phyloP scores from a whole-genome alignment of 1,140 invertebrate species.

The Aphis craccivora region DNA sequence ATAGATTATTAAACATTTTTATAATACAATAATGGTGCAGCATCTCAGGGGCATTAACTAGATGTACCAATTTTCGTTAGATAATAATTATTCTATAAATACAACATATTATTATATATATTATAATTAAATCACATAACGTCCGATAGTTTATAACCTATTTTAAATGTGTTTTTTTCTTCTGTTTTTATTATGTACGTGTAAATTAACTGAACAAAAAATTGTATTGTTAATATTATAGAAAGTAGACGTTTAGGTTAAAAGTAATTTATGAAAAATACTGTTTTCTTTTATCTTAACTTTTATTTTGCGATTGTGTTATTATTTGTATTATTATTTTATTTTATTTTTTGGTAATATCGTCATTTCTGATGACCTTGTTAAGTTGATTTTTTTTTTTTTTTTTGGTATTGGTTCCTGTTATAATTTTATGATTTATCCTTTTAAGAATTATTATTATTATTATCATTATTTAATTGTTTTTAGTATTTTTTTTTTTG shows the following conservation, averaged over 20 bases:
- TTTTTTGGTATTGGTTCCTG: constrained; percentile 57
- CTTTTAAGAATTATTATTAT: constrained; percentile 43
- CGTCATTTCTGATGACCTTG: constrained; percentile 41
- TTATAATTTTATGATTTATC: constrained; percentile 58
- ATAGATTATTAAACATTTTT: constrained; percentile 5
- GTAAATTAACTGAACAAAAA: constrained; percentile 57
- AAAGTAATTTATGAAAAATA: constrained; percentile 36
- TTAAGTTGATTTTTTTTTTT: constrained; percentile 49
- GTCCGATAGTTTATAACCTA: constrained; percentile 57
- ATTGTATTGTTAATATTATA: constrained; percentile 54
- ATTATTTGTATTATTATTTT: constrained; percentile 52
- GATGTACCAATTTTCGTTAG: constrained; percentile 45
- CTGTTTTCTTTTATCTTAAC: background rate
- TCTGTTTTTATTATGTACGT: constrained; percentile 55
- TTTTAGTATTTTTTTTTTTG: constrained; percentile 26
- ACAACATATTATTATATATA: constrained; percentile 35
- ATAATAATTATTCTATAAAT: constrained; percentile 48
- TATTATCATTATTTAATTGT: constrained; percentile 43
- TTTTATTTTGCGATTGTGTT: constrained; percentile 41
- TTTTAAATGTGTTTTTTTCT: constrained; percentile 47
- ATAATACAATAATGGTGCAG: constrained; percentile 47
- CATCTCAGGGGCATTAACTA: constrained; percentile 52
- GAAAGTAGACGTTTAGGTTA: constrained; percentile 42
- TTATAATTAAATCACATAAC: constrained; percentile 54
- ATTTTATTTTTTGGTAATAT: constrained; percentile 40